phyloP scores from a whole-genome alignment of 2,888 invertebrate species.

The Synergus umbraculus region DNA sequence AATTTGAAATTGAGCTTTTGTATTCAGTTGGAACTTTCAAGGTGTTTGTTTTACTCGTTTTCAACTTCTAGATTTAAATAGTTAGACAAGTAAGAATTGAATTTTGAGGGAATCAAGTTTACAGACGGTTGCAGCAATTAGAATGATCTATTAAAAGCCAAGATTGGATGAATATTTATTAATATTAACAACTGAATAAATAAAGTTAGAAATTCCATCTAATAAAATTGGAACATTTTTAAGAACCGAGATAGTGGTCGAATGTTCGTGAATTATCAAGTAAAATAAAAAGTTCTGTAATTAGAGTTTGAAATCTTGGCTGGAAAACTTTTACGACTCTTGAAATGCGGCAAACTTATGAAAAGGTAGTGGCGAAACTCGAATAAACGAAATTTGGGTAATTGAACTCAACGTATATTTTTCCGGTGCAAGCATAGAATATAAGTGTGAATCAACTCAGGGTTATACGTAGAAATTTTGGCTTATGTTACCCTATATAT shows the following conservation, averaged over 20 bases:
- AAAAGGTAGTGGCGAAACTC: constrained; percentile 24
- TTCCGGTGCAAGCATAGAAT: neutral
- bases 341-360: constrained; percentile 6
- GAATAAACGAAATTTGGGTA: constrained; percentile 24
- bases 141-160: no score
- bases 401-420: constrained; percentile 22
- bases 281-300: constrained; percentile 31
- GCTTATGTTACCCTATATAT: neutral
- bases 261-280: constrained; percentile 9
- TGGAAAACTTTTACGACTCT: constrained; percentile 24
- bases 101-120: no score
- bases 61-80: no score
- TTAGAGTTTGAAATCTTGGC: neutral
- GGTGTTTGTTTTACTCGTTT: no score
- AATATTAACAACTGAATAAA: no score
- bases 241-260: neutral
- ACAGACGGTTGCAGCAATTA: no score
- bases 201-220: no score
- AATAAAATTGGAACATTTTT: neutral
- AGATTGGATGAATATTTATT: no score
- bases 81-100: no score
- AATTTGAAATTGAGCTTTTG: no score
- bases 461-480: neutral
- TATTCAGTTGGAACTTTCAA: no score
- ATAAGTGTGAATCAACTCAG: neutral